Base-by-base conservation (phyloP, 2,888 invertebrate species). In the Neocrepidodera transversa region DNA sequence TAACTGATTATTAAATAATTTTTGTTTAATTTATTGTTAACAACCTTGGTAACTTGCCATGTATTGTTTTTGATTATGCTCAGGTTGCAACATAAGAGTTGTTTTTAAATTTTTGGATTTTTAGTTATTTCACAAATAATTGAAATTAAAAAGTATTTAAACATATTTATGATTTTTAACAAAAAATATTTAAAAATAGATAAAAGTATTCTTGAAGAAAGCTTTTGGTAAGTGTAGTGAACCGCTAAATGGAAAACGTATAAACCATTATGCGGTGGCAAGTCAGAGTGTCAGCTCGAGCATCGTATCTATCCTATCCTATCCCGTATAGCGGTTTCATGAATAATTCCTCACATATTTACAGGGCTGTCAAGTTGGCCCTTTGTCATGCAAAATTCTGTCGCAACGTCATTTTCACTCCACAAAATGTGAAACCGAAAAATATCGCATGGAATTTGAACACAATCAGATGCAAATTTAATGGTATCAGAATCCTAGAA, bases 261-360 rank as follows among this genome's bases (percentile, higher is more conserved):
- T n/a, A 18, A 28, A 30, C 30, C 42, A 52, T 26, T 42, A 52
- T n/a, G 43, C 43, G 40, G 40, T 23, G 43, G 16, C 35, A 53
- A 53, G 53, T 53, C 43, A 32, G 30, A 53, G 50, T 53, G 54
- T 45, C 54, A 54, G 45, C 36, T 45, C 45, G 42, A 54, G 45
- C 54, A 45, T 45, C 32, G n/a, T 11, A 42, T 18, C 6, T 45
- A 45, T 45, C 14, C 26, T 14, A 26, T 45, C 45, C 45, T 28
- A 45, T 45, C 26, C 78, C 78, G 78, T 78, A 77, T 76, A 77
- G 74, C 72, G 71, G 63, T 69, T 79, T 80, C 79, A 80, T 80
- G 80, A 80, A 80, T 80, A 80, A 80, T 80, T 80, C 79, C 76
- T 76, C 78, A 79, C 79, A 79, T 80, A 80, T 80, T 79, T 79